These are phyloP conservation scores for Nymphalis urticae DNA, from an alignment of 2,888 invertebrate species.

Conservation along the genomic window DNA sequence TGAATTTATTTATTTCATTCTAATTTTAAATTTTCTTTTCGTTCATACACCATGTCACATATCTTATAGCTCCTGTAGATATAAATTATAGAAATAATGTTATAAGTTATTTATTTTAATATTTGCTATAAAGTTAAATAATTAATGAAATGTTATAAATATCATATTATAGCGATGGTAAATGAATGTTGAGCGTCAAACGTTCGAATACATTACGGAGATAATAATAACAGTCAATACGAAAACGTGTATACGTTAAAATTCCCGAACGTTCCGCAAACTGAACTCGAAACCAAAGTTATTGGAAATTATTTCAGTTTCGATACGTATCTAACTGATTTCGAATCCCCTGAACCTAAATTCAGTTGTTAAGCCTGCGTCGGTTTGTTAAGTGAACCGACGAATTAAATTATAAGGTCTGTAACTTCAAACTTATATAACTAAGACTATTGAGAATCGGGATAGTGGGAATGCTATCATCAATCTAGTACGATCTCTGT, in stretches of 20 bases:
- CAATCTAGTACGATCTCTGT: background rate
- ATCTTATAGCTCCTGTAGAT: no score
- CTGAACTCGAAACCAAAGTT: conserved; percentile 25
- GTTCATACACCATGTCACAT: no score
- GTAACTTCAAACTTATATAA: conserved; percentile 51
- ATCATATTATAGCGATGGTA: no score
- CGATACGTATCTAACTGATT: conserved; percentile 40
- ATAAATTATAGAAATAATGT: no score
- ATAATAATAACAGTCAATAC: background rate
- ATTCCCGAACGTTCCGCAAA: conserved; percentile 3
- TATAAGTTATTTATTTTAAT: no score
- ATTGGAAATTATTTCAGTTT: conserved; percentile 36
- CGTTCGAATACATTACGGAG: background rate
- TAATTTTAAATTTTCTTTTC: no score
- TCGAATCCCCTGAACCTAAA: conserved; percentile 48
- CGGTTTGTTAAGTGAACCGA: conserved; percentile 47
- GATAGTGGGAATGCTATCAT: conserved; percentile 13
- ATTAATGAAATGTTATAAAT: no score
- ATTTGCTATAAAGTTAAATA: no score
- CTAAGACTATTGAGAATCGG: conserved; percentile 48
- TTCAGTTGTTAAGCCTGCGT: conserved; percentile 55
- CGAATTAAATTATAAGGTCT: conserved; percentile 59
- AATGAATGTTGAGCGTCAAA: background rate
- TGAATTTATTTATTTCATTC: no score
- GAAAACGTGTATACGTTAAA: background rate